Evolutionary conservation across 2,113 vertebrate species (phyloP).

Genomic region (Rousettus leschenaultii): DNA sequence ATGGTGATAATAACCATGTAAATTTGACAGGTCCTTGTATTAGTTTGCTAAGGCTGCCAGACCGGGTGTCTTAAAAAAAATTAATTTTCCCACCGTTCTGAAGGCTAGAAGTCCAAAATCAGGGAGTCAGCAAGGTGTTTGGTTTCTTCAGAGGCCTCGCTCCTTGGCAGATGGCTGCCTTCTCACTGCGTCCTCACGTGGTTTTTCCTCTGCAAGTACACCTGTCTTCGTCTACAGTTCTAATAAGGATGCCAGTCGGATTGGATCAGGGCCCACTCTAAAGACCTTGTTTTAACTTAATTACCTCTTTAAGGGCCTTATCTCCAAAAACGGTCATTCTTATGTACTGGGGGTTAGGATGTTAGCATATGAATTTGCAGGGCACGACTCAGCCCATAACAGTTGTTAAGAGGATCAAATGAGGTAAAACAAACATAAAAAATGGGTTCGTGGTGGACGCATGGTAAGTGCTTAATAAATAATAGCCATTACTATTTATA

Average conservation of each 20-base stretch:
- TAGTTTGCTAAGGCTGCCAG: neutral
- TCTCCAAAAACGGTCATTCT: neutral
- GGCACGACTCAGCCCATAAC: neutral
- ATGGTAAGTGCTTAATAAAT: neutral
- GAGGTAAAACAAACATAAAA: neutral
- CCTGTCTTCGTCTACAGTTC: neutral
- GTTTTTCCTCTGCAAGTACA: neutral
- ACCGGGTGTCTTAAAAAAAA: neutral
- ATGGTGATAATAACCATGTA: neutral
- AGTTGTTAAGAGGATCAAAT: neutral
- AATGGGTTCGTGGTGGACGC: neutral
- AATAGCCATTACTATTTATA: neutral
- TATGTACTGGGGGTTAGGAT: neutral
- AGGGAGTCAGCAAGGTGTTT: neutral
- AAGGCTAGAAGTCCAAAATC: neutral
- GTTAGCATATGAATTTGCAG: neutral
- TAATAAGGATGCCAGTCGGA: neutral
- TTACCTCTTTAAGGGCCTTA: neutral
- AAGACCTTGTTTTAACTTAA: neutral
- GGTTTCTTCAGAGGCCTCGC: neutral
- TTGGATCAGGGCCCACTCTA: neutral
- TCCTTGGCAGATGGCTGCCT: neutral
- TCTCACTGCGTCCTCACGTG: fast-evolving
- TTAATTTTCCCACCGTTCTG: neutral
- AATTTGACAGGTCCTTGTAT: neutral